Conservation (phyloP, 2,113 vertebrate genomes). For the Cyanoliseus patagonus region DNA sequence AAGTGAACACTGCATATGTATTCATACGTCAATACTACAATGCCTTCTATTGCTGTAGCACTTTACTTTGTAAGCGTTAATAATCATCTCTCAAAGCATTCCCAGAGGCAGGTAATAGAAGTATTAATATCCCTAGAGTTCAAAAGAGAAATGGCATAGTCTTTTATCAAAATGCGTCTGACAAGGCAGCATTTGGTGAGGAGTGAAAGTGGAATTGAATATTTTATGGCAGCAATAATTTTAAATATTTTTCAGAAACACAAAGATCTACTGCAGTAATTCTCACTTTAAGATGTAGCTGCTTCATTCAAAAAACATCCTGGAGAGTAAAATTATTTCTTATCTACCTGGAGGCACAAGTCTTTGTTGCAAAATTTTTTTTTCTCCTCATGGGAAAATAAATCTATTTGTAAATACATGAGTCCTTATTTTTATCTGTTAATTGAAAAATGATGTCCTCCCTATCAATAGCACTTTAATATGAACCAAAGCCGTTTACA, state of each 20-base stretch:
- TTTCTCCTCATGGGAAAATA: background rate
- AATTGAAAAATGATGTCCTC: conserved; percentile 50
- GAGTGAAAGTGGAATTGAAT: background rate
- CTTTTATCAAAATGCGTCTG: conserved; percentile 21
- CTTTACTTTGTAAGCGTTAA: conserved; percentile 4
- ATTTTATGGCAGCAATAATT: conserved; percentile 19
- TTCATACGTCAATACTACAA: background rate
- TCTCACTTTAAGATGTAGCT: background rate
- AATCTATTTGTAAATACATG: conserved; percentile 23
- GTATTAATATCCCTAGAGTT: conserved; percentile 25
- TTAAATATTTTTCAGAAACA: conserved; percentile 40
- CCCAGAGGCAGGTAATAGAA: background rate
- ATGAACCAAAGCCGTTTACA: conserved; percentile 18
- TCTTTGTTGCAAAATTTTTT: background rate
- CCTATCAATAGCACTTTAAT: conserved; percentile 46
- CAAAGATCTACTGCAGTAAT: background rate
- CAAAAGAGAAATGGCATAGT: background rate
- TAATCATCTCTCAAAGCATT: background rate
- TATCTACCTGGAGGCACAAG: background rate
- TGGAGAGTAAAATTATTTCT: background rate
- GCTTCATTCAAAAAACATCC: background rate
- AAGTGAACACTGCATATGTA: background rate
- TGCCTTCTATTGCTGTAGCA: background rate
- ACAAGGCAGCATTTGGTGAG: conserved; percentile 16
- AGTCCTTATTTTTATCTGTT: conserved; percentile 7